Conservation (phyloP, 1,140 invertebrate genomes). For the Prorops nasuta region DNA sequence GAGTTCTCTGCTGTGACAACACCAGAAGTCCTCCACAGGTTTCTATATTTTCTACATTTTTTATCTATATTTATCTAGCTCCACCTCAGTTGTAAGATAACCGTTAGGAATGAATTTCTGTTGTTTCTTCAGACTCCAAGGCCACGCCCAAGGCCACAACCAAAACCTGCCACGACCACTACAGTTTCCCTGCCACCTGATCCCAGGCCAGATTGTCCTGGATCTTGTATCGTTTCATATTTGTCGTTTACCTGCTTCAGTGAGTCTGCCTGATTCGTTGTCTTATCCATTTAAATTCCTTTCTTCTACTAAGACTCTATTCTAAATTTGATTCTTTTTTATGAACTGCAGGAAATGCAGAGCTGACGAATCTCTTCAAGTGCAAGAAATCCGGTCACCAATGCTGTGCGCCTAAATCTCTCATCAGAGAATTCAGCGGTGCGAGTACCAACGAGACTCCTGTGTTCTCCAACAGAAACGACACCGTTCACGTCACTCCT, state of each 20-base stretch:
- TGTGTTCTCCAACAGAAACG: slow-evolving; percentile 52
- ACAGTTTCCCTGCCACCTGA: slow-evolving; percentile 65
- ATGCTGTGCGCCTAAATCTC: slow-evolving; percentile 86
- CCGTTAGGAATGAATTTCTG: neutral
- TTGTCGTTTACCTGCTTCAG: slow-evolving; percentile 90
- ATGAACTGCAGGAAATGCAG: slow-evolving; percentile 71
- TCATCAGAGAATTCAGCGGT: slow-evolving; percentile 67
- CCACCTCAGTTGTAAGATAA: too few species aligned
- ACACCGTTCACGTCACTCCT: slow-evolving; percentile 47
- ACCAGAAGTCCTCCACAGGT: slow-evolving; percentile 50
- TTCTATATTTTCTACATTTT: neutral
- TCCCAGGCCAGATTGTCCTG: slow-evolving; percentile 80
- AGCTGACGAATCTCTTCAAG: slow-evolving; percentile 84
- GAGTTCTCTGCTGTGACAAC: slow-evolving; percentile 78
- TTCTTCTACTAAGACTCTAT: neutral
- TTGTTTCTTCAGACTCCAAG: slow-evolving; percentile 41
- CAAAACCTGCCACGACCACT: slow-evolving; percentile 51
- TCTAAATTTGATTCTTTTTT: neutral
- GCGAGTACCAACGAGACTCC: slow-evolving; percentile 54
- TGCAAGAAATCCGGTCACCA: slow-evolving; percentile 79
- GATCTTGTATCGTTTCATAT: slow-evolving; percentile 84
- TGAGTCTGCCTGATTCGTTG: slow-evolving; percentile 58
- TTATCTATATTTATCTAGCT: neutral
- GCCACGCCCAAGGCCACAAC: slow-evolving; percentile 53
- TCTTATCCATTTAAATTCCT: too few species aligned